Evolutionary conservation across 2,888 invertebrate genomes (phyloP), one percentile per base, ranked within the genome.

Genomic region (Orgyia antiqua): DNA sequence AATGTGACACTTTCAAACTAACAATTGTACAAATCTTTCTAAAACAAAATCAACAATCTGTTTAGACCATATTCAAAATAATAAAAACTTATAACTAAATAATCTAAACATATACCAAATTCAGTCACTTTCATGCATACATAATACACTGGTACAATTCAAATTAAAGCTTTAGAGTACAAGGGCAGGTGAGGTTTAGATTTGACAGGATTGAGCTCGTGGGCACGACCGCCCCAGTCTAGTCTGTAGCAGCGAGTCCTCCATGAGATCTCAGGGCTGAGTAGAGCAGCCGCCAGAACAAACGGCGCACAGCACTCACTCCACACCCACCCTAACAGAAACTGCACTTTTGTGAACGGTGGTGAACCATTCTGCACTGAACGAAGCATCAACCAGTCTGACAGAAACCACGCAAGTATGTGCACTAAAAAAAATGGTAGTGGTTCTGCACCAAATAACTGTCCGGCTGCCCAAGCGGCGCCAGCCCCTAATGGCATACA

Each of bases 201-300:
- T 73, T 91, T 90, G 59, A 89, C 91, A 45, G 92, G 90, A 68
- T 92, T 92, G 49, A 95, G 89, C 87, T 96, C 95, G 66, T 97
- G 96, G 27, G 96, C 97, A 26, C 94, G 86, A 18, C 99, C 99
- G 42, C 99, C 98, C 98, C 98, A 99, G 56, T 93, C 92, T 42
- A 99, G 88, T 71, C 93, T 92, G 83, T 95, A 99, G 53, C 92
- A 91, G 62, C 97, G 92, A 63, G 95, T 93, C 61, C 98, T 89
- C 99, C 99, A 99, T 70, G 92, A 91, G 60, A 99, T 97, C 42
- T 93, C 91, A 0, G 97, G 96, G 72, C 94, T 92, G 61, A 94
- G 89, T 33, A 99, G 87, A 19, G 98, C 97, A 59, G 92, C 91
- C 19, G 95, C 86, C 72, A 97, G 94, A 42, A 98, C 88, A 66